Evolutionary conservation across 2,888 invertebrate species (phyloP).

Genomic region (Cephus nigrinus): DNA sequence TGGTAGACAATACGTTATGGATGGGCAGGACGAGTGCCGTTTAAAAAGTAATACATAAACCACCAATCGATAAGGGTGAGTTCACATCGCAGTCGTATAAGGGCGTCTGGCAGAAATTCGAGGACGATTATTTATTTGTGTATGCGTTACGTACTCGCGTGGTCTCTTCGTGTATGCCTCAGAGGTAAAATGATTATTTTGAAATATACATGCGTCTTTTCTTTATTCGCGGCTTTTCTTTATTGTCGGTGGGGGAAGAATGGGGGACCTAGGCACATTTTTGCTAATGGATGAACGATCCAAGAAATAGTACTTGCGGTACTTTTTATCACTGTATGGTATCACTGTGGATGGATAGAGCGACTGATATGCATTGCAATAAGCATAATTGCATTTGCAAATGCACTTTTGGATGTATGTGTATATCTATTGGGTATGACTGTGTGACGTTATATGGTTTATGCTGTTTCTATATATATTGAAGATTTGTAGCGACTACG

Average conservation of each 20-base stretch:
- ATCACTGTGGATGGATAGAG: constrained; percentile 39
- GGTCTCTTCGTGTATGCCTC: no score
- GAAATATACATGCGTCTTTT: not conserved
- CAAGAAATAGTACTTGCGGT: not conserved
- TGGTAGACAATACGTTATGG: not conserved
- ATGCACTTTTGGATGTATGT: not conserved
- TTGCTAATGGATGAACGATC: no score
- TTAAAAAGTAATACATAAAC: constrained; percentile 8
- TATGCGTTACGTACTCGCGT: not conserved
- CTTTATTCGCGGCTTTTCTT: not conserved
- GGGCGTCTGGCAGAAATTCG: not conserved
- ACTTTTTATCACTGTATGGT: not conserved
- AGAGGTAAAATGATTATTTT: not conserved
- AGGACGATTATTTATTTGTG: not conserved
- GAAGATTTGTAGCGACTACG: not conserved
- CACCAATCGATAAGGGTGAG: constrained; percentile 5
- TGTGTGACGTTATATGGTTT: not conserved
- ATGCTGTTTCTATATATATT: not conserved
- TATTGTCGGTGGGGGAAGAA: not conserved
- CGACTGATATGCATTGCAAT: constrained; percentile 43
- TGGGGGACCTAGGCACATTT: no score
- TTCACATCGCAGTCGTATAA: not conserved
- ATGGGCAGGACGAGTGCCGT: not conserved
- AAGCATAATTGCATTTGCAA: constrained; percentile 45
- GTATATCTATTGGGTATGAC: not conserved